Percentiles rank a stretch among this genome's conserved stretches.
phyloP scores from a whole-genome alignment of 2,888 invertebrate genomes.

The Eristalis tenax region DNA sequence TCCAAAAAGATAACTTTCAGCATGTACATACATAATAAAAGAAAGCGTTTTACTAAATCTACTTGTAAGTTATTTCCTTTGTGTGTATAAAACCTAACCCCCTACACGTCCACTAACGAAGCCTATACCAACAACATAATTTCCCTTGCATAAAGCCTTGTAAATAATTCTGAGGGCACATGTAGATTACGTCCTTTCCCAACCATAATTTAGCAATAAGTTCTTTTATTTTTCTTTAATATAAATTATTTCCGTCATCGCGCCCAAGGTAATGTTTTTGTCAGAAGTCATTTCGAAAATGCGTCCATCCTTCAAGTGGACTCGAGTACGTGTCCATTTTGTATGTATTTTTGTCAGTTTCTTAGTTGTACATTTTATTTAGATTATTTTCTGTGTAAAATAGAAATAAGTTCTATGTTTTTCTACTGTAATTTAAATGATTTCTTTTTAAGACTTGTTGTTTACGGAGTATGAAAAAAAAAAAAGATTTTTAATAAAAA shows the following conservation, averaged over 20 bases:
- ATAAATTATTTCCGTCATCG: conserved; percentile 35
- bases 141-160: conserved; percentile 4
- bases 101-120: background rate
- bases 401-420: conserved; percentile 28
- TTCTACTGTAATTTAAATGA: conserved; percentile 25
- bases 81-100: background rate
- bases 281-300: background rate
- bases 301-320: background rate
- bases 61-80: too few relatives aligned
- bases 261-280: background rate
- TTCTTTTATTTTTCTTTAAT: background rate
- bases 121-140: background rate
- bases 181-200: conserved; percentile 17
- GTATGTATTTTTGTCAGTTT: background rate
- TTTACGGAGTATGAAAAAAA: conserved; percentile 34
- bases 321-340: background rate
- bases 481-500: conserved; percentile 47
- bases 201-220: conserved; percentile 25
- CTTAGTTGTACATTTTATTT: conserved; percentile 16
- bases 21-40: too few relatives aligned
- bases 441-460: conserved; percentile 58
- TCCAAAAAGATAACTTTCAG: too few relatives aligned
- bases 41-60: too few relatives aligned
- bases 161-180: conserved; percentile 42
- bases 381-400: conserved; percentile 24